Percentiles rank a stretch among this genome's conserved stretches.
Evolutionary conservation across 2,113 vertebrate genomes (phyloP).

Genomic region (Hippocampus mohnikei): DNA sequence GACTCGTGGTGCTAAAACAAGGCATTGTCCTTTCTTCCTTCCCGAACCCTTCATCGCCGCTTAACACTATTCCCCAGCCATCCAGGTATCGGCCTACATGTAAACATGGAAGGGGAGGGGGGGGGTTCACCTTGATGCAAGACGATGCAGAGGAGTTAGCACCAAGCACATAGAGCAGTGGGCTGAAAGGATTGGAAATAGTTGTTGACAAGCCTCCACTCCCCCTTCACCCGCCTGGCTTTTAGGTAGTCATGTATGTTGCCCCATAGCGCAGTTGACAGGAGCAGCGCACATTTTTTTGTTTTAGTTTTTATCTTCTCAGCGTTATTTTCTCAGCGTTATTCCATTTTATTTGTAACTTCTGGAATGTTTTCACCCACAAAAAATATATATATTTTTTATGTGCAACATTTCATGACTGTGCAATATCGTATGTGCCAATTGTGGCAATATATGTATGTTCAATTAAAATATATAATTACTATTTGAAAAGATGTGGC

Average conservation of each 20-base stretch:
- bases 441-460: slow-evolving; percentile 80
- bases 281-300: slow-evolving; percentile 65
- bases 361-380: slow-evolving; percentile 72
- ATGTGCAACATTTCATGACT: slow-evolving; percentile 79
- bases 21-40: slow-evolving; percentile 45
- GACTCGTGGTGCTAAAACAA: slow-evolving; percentile 60
- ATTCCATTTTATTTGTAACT: slow-evolving; percentile 76
- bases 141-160: slow-evolving; percentile 60
- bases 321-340: slow-evolving; percentile 76
- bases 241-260: slow-evolving; percentile 67
- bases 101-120: slow-evolving; percentile 75
- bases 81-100: slow-evolving; percentile 76
- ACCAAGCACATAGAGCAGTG: slow-evolving; percentile 33
- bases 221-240: slow-evolving; percentile 33
- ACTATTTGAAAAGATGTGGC: slow-evolving; percentile 80
- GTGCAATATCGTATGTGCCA: slow-evolving; percentile 83
- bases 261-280: slow-evolving; percentile 66
- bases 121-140: slow-evolving; percentile 67
- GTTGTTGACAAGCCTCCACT: slow-evolving; percentile 29
- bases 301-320: slow-evolving; percentile 64
- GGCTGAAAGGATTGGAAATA: slow-evolving; percentile 32
- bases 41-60: slow-evolving; percentile 22
- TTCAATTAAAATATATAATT: slow-evolving; percentile 80
- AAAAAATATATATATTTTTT: slow-evolving; percentile 64
- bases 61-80: slow-evolving; percentile 55